These are phyloP conservation scores for Mystacornis crossleyi DNA, from an alignment of 2,113 vertebrate genomes.

Conservation along the genomic window DNA sequence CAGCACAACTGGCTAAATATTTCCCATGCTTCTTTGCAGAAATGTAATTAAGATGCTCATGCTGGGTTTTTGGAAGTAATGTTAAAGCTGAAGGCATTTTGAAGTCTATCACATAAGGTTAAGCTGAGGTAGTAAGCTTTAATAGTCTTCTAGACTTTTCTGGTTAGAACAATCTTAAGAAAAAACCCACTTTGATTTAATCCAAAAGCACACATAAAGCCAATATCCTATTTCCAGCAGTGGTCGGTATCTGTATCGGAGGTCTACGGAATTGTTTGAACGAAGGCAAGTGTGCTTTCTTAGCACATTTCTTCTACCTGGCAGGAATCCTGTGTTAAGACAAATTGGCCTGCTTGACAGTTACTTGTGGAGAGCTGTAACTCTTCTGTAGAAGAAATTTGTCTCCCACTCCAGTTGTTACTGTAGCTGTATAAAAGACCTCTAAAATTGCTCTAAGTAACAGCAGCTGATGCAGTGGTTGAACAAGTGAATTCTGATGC, in stretches of 20 bases:
- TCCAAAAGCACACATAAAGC: background rate
- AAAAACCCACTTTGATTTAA: background rate
- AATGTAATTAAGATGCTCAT: background rate
- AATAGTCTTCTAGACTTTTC: background rate
- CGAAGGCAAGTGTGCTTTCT: background rate
- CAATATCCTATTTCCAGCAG: background rate
- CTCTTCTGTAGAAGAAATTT: background rate
- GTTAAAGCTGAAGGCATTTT: background rate
- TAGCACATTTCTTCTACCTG: background rate
- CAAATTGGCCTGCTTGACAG: background rate
- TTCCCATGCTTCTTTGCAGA: background rate
- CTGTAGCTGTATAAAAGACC: background rate
- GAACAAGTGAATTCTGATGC: background rate
- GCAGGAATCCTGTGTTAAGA: background rate
- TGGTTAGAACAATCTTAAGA: background rate
- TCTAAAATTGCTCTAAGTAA: accelerated
- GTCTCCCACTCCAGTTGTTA: background rate
- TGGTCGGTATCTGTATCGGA: background rate
- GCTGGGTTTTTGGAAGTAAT: background rate
- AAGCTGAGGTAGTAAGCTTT: background rate
- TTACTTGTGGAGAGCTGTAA: background rate
- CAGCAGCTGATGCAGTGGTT: background rate
- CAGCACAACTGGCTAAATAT: background rate
- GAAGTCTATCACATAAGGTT: background rate
- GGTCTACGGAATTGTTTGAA: background rate